Evolutionary conservation across 2,797 vertebrate species (phyloP).

Genomic region (Ambastaia sidthimunki): DNA sequence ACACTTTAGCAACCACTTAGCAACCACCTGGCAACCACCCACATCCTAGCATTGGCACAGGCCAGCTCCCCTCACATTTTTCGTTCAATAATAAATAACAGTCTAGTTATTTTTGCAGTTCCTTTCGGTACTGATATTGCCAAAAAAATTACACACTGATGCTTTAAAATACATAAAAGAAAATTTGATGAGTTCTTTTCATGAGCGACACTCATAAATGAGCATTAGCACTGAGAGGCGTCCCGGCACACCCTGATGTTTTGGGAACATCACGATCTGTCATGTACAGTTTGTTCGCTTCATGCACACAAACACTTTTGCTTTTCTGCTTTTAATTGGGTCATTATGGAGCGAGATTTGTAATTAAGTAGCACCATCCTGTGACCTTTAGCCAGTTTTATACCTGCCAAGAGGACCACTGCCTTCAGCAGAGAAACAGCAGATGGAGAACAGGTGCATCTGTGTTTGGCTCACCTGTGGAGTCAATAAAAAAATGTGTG

Average conservation of each 20-base stretch:
- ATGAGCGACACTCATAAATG: neutral
- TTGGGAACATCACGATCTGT: neutral
- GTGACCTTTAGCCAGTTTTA: constrained; percentile 26
- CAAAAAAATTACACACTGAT: too few relatives aligned
- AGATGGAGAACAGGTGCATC: constrained; percentile 52
- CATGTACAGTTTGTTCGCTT: constrained; percentile 1
- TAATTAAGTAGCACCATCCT: constrained; percentile 43
- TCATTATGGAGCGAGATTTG: constrained; percentile 32
- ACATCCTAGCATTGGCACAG: neutral
- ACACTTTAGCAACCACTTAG: constrained; percentile 1
- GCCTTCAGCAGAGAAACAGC: constrained; percentile 37
- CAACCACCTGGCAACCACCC: neutral
- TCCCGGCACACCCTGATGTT: neutral
- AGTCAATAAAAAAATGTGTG: constrained; percentile 21
- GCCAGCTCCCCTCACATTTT: neutral
- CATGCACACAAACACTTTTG: neutral
- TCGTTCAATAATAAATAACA: too few relatives aligned
- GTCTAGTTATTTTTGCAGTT: too few relatives aligned
- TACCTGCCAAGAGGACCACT: constrained; percentile 26
- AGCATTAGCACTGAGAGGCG: neutral
- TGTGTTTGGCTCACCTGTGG: constrained; percentile 26
- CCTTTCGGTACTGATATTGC: too few relatives aligned
- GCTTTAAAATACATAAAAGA: neutral
- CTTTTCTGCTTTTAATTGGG: constrained; percentile 40
- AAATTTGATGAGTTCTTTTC: neutral